Evolutionary conservation across 2,888 invertebrate species (phyloP).

Genomic region (Heterodera filipjevi): DNA sequence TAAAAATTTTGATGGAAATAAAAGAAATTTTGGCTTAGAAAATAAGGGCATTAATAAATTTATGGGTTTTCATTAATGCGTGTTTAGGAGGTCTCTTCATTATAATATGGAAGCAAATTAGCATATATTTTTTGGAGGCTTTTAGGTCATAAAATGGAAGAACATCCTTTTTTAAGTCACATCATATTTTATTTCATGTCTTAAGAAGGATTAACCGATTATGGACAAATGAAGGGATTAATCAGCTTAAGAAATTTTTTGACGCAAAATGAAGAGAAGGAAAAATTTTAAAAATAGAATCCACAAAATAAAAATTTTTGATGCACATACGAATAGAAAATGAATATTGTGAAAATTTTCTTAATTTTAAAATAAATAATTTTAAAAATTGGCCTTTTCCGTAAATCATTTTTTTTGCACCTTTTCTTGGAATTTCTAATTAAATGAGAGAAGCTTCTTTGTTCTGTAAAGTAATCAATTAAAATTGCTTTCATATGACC

Average conservation of each 20-base stretch:
- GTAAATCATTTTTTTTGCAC: background rate
- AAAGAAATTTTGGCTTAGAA: no score
- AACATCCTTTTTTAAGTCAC: background rate
- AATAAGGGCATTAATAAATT: no score
- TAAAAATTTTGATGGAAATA: no score
- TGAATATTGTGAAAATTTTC: no score
- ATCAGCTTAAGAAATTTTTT: background rate
- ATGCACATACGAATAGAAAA: no score
- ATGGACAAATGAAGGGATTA: no score
- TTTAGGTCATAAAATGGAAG: background rate
- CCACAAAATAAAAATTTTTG: no score
- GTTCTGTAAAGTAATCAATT: background rate
- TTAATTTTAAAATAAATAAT: background rate
- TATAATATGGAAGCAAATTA: no score
- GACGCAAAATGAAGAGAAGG: background rate
- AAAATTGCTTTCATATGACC: no score
- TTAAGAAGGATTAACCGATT: background rate
- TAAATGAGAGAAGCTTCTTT: background rate
- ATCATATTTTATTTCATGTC: background rate
- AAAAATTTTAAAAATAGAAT: no score
- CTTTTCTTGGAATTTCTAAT: background rate
- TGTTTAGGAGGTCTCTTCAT: no score
- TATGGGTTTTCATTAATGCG: no score
- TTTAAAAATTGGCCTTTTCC: background rate
- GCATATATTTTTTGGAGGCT: background rate